Percentiles rank a stretch among this genome's conserved stretches.
Evolutionary conservation across 2,888 invertebrate genomes (phyloP).

Genomic region (Eulithis prunata): DNA sequence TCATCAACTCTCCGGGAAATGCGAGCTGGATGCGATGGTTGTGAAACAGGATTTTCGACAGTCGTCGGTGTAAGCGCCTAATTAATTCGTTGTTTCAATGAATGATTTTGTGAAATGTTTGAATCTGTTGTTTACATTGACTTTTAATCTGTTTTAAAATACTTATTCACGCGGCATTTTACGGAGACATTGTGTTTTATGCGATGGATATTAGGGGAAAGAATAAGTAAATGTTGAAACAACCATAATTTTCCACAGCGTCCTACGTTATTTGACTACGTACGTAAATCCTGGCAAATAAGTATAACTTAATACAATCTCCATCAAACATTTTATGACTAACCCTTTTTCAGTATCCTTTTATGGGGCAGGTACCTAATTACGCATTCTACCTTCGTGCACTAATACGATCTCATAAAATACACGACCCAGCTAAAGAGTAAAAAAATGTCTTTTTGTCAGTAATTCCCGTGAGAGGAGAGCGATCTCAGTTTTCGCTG

Average conservation of each 20-base stretch:
- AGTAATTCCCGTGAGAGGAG: constrained; percentile 66
- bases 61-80: constrained; percentile 51
- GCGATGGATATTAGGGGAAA: too few relatives aligned
- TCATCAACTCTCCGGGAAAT: constrained; percentile 59
- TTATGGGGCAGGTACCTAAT: constrained; percentile 32
- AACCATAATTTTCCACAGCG: constrained; percentile 14
- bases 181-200: too few relatives aligned
- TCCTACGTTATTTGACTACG: constrained; percentile 9
- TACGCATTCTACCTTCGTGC: constrained; percentile 44
- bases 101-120: constrained; percentile 26
- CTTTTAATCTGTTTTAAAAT: background rate
- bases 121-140: background rate
- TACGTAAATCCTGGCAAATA: constrained; percentile 9
- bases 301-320: constrained; percentile 1
- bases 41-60: constrained; percentile 56
- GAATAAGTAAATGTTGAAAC: too few relatives aligned
- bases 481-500: constrained; percentile 72
- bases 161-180: too few relatives aligned
- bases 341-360: constrained; percentile 29
- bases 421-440: constrained; percentile 49
- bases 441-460: constrained; percentile 59
- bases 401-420: constrained; percentile 44
- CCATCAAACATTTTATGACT: constrained; percentile 36
- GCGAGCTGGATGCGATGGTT: constrained; percentile 58
- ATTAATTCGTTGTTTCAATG: constrained; percentile 50